phyloP scores from a whole-genome alignment of 2,888 invertebrate species.

The Trypoxylon attenuatum region DNA sequence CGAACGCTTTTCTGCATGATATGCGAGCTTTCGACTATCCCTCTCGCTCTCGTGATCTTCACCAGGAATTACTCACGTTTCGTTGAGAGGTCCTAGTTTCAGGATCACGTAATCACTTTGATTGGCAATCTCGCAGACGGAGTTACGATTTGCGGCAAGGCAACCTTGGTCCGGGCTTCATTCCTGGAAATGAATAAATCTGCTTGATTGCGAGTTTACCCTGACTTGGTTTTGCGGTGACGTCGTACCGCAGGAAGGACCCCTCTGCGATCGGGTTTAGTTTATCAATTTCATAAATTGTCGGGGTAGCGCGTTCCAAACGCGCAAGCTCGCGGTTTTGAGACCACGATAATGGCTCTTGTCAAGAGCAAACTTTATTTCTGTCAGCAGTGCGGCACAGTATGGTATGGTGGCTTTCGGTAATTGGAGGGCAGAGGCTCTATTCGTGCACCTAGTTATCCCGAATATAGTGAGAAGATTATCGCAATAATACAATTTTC shows the following conservation, averaged over 20 bases:
- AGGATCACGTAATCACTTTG: constrained; percentile 18
- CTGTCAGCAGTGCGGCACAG: not conserved
- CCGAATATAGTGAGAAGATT: no score
- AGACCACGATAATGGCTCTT: constrained; percentile 14
- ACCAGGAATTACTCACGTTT: no score
- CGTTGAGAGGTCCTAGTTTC: constrained; percentile 1
- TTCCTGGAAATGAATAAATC: constrained; percentile 44
- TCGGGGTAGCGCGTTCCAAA: no score
- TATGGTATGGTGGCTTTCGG: no score
- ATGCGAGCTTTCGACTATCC: no score
- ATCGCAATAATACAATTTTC: no score
- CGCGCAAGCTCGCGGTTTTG: not conserved
- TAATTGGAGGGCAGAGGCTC: constrained; percentile 19
- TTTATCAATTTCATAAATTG: constrained; percentile 50
- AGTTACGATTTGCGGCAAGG: constrained; percentile 19
- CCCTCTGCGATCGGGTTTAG: constrained; percentile 7
- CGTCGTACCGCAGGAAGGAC: not conserved
- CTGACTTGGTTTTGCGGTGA: constrained; percentile 35
- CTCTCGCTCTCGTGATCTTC: no score
- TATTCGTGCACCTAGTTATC: no score
- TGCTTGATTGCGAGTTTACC: constrained; percentile 35
- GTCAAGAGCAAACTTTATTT: constrained; percentile 11
- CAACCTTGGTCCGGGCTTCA: constrained; percentile 3
- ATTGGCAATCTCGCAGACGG: constrained; percentile 36
- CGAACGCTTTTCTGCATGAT: no score